Conservation (phyloP, 2,113 vertebrate species). For the Enhydra lutris region DNA sequence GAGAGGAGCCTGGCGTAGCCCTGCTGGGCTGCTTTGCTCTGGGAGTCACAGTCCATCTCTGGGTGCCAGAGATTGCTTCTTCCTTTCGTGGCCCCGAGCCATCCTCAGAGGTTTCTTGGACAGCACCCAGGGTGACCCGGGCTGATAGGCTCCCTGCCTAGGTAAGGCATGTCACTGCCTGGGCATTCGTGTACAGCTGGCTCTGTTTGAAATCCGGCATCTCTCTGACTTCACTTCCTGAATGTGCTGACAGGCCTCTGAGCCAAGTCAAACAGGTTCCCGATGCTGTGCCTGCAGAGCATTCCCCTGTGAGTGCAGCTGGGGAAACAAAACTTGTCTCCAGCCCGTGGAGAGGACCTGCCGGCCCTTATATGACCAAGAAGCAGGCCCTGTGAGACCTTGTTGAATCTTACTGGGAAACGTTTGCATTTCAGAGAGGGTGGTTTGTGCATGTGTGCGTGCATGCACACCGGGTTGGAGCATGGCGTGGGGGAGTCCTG, state of each 20-base stretch:
- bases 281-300: conserved; percentile 83
- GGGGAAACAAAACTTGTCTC: conserved; percentile 83
- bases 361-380: conserved; percentile 74
- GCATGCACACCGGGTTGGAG: neutral
- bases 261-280: conserved; percentile 87
- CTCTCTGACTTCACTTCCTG: conserved; percentile 86
- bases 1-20: neutral
- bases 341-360: conserved; percentile 66
- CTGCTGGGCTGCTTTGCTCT: neutral
- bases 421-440: conserved; percentile 38
- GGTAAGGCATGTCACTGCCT: conserved; percentile 74
- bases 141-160: conserved; percentile 73
- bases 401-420: conserved; percentile 65
- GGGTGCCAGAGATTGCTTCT: neutral
- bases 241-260: conserved; percentile 82
- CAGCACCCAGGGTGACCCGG: neutral
- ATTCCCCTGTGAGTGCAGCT: conserved; percentile 85
- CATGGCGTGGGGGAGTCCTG: neutral
- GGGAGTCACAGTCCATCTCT: neutral
- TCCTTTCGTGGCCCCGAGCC: conserved; percentile 11
- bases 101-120: conserved; percentile 18
- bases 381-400: conserved; percentile 59
- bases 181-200: conserved; percentile 79
- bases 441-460: neutral
- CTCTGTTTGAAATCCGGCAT: conserved; percentile 81